Evolutionary conservation across 2,113 vertebrate species (phyloP).

Genomic region (Gambusia holbrooki): DNA sequence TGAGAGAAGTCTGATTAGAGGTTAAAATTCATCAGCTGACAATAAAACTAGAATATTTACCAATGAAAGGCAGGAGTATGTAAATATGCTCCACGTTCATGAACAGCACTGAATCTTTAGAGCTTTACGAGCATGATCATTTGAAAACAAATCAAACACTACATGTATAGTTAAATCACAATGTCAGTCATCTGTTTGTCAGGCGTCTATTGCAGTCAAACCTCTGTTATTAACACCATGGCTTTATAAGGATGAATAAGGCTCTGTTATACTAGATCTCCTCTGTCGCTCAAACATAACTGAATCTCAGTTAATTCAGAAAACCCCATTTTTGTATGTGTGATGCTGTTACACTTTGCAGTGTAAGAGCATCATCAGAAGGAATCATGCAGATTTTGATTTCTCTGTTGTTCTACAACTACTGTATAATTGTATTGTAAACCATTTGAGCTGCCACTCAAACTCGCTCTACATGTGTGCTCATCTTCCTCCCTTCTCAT

Average conservation of each 20-base stretch:
- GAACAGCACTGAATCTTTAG: neutral
- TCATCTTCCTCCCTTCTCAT: too few relatives aligned
- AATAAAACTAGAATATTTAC: slow-evolving; percentile 27
- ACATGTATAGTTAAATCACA: neutral
- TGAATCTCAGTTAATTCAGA: neutral
- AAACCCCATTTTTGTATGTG: too few relatives aligned
- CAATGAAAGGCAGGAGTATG: slow-evolving; percentile 36
- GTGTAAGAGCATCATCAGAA: too few relatives aligned
- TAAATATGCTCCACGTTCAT: neutral
- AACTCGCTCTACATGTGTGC: too few relatives aligned
- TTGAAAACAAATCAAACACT: neutral
- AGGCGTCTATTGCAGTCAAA: neutral
- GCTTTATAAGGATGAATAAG: neutral
- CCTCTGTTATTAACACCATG: neutral
- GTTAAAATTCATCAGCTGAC: slow-evolving; percentile 53
- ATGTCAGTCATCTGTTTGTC: too few relatives aligned
- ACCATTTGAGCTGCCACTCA: too few relatives aligned
- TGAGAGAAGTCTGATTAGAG: slow-evolving; percentile 45
- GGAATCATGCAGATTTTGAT: too few relatives aligned
- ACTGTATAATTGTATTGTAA: too few relatives aligned
- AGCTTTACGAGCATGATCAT: neutral
- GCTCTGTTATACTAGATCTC: neutral
- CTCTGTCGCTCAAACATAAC: neutral
- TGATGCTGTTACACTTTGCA: too few relatives aligned
- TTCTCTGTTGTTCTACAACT: too few relatives aligned